Percentiles rank a stretch among this genome's conserved stretches.
These are phyloP conservation scores for Alfaro cultratus DNA, from an alignment of 2,797 vertebrate species.

Conservation along the genomic window DNA sequence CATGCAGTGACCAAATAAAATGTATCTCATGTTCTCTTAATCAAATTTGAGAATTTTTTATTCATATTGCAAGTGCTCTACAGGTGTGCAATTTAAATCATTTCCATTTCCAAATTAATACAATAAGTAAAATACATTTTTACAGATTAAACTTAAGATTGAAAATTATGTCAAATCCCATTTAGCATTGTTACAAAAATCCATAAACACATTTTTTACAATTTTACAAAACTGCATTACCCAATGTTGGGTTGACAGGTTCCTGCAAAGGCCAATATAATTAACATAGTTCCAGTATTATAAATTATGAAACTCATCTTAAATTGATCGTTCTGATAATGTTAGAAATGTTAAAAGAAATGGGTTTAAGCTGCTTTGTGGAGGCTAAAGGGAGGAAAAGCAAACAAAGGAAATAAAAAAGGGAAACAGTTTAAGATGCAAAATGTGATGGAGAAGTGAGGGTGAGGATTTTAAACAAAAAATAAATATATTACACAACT, in stretches of 20 bases:
- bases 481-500: conserved; percentile 26
- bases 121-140: conserved; percentile 59
- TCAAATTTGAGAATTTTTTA: conserved; percentile 65
- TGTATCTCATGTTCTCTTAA: conserved; percentile 23
- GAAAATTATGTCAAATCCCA: conserved; percentile 61
- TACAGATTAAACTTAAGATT: conserved; percentile 64
- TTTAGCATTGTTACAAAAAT: conserved; percentile 51
- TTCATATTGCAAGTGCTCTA: conserved; percentile 84
- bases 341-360: conserved; percentile 10
- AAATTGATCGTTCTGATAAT: not conserved
- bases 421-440: conserved; percentile 64
- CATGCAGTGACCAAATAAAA: not conserved
- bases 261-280: conserved; percentile 39
- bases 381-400: conserved; percentile 58
- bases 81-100: conserved; percentile 72
- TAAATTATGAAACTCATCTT: conserved; percentile 41
- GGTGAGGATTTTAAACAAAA: conserved; percentile 30
- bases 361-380: conserved; percentile 21
- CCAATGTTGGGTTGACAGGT: conserved; percentile 28
- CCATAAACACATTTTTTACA: conserved; percentile 64
- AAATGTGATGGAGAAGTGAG: conserved; percentile 56
- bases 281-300: conserved; percentile 60
- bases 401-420: conserved; percentile 62
- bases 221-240: conserved; percentile 49
- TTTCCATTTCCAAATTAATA: conserved; percentile 73